phyloP scores from a whole-genome alignment of 2,888 invertebrate species.

The Drosophila formosana region DNA sequence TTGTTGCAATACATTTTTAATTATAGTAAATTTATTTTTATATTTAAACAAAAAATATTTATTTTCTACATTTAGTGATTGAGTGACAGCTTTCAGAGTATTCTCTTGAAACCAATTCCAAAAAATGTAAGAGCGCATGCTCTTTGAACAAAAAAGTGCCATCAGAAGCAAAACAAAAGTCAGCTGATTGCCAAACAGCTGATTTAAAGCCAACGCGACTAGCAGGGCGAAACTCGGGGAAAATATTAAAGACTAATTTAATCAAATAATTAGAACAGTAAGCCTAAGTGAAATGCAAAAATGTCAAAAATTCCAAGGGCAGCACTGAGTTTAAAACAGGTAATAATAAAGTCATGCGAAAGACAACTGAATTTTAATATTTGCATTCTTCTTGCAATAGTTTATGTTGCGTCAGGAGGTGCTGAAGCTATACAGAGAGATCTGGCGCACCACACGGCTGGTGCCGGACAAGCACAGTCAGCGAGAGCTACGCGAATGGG shows the following conservation, averaged over 20 bases:
- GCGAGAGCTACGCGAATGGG: constrained; percentile 90
- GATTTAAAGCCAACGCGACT: constrained; percentile 18
- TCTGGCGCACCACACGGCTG: constrained; percentile 89
- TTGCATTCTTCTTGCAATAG: constrained; percentile 84
- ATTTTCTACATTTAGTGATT: neutral
- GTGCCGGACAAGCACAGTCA: constrained; percentile 89
- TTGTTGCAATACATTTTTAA: too few relatives aligned
- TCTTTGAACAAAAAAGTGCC: constrained; percentile 12
- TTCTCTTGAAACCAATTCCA: neutral
- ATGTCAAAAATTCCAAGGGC: constrained; percentile 85
- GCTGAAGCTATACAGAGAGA: constrained; percentile 90
- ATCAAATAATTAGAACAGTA: neutral
- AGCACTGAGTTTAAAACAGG: constrained; percentile 88
- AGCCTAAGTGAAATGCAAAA: constrained; percentile 22
- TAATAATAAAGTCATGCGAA: constrained; percentile 62
- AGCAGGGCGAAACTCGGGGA: neutral
- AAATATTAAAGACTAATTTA: neutral
- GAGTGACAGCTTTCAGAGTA: neutral
- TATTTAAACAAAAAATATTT: neutral
- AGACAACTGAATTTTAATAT: neutral
- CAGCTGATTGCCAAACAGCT: constrained; percentile 51
- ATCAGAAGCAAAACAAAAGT: constrained; percentile 17
- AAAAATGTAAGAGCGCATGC: constrained; percentile 4
- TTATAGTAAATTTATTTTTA: neutral
- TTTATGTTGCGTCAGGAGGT: constrained; percentile 93